Base-by-base conservation (phyloP, 2,888 invertebrate species). In the Orchestes rusci region DNA sequence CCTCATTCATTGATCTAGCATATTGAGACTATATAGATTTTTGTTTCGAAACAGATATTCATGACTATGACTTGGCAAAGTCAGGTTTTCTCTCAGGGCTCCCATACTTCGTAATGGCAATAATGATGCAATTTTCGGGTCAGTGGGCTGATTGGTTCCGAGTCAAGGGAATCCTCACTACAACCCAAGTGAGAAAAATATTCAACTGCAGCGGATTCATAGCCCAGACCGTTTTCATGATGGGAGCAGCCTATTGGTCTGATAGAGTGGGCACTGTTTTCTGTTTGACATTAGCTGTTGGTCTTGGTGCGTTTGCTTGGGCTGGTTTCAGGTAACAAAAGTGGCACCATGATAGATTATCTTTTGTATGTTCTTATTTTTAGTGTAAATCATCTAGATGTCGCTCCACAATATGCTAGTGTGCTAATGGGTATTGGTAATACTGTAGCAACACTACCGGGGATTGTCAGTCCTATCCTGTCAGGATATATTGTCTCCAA, bases 271-370 rank as follows among this genome's bases (percentile, higher is more conserved):
- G 79, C 28, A 82, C 86, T 30, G 74, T 91, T n/a, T 72, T 80
- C n/a, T 91, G 80, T 63, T 76, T 94, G 20, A 87, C 90, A 0
- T 74, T 91, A 35, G 91, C 92, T 1, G 90, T 93, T 1, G 93
- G 93, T 0, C 71, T 92, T 1, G 93, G 94, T 1, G 89, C 92
- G 0, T 90, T 93, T 65, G 89, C 92, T 1, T 93, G 92, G 91
- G 83, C 90, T 4, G 93, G 92, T 30, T 91, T 89, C 64, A 82
- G 85, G 86, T 87, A 70, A 70, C n/a, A 10, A 4, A 35, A 4
- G 8, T 20, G 3, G n/a, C n/a, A n/a, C n/a, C n/a, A n/a, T n/a
- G n/a, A n/a, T n/a, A n/a, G n/a, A n/a, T n/a, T n/a, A n/a, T n/a
- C n/a, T n/a, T n/a, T n/a, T n/a, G n/a, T n/a, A n/a, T n/a, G n/a